Conservation (phyloP, 1,140 invertebrate genomes). For the Pseudomyrmex dendroicus region DNA sequence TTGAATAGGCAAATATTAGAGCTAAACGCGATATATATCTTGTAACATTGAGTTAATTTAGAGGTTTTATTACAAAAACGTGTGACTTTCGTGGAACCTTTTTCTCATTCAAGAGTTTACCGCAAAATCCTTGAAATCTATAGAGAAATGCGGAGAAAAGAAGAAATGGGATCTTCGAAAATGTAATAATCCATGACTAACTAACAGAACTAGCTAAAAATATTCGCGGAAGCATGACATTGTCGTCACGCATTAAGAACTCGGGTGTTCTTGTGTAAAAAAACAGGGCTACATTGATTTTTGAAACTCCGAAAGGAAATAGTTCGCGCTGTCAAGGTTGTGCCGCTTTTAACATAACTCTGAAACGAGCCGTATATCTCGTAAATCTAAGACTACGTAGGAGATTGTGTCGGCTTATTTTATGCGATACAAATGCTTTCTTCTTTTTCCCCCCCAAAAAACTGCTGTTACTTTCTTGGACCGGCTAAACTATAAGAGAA, state of each 20-base stretch:
- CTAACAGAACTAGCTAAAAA: constrained; percentile 72
- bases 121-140: constrained; percentile 63
- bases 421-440: constrained; percentile 37
- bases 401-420: constrained; percentile 63
- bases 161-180: too few species aligned
- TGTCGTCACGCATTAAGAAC: constrained; percentile 72
- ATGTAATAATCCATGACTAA: constrained; percentile 65
- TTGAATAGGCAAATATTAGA: constrained; percentile 29
- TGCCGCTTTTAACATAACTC: constrained; percentile 69
- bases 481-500: not conserved
- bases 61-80: constrained; percentile 1
- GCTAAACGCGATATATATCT: constrained; percentile 43
- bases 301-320: constrained; percentile 64
- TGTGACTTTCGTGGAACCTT: not conserved
- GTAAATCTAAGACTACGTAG: constrained; percentile 75
- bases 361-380: constrained; percentile 75
- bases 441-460: not conserved
- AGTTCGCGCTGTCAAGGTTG: constrained; percentile 56
- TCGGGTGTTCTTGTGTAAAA: constrained; percentile 69
- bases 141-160: not conserved
- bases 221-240: constrained; percentile 78
- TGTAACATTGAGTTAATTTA: constrained; percentile 40
- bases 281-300: constrained; percentile 70
- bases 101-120: not conserved
- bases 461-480: not conserved